These are phyloP conservation scores for Catocala nupta DNA, from an alignment of 2,888 invertebrate species.

Conservation along the genomic window DNA sequence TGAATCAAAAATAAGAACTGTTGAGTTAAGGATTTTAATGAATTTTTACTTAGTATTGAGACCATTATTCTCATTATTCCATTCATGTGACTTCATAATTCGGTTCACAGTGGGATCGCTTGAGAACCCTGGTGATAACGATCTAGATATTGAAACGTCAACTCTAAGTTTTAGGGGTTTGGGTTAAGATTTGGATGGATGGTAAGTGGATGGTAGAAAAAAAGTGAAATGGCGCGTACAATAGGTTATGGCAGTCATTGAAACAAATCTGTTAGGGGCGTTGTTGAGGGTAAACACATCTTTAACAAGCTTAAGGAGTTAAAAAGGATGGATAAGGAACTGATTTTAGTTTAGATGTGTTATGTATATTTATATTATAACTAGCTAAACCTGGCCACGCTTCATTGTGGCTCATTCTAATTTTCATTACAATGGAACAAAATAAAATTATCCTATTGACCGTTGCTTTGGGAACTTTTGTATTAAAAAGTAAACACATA, in stretches of 20 bases:
- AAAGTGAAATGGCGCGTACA: slow-evolving; percentile 77
- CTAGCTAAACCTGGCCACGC: too few relatives aligned
- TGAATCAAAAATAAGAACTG: too few relatives aligned
- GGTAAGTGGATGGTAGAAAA: slow-evolving; percentile 50
- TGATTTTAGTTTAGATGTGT: slow-evolving; percentile 12
- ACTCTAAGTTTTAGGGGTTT: slow-evolving; percentile 32
- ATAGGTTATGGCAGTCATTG: slow-evolving; percentile 70
- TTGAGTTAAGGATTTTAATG: too few relatives aligned
- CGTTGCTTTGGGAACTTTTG: too few relatives aligned
- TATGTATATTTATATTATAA: not conserved
- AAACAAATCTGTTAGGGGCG: slow-evolving; percentile 75
- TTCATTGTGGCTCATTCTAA: too few relatives aligned
- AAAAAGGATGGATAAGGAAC: slow-evolving; percentile 42
- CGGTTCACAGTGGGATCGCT: slow-evolving; percentile 65
- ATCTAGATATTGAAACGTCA: slow-evolving; percentile 55
- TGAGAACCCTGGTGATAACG: slow-evolving; percentile 68
- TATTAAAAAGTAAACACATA: too few relatives aligned
- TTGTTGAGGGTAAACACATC: slow-evolving; percentile 65
- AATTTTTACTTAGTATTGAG: too few relatives aligned
- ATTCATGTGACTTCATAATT: slow-evolving; percentile 72
- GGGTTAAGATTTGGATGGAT: slow-evolving; percentile 35
- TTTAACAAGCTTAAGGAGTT: slow-evolving; percentile 55
- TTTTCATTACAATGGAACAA: too few relatives aligned
- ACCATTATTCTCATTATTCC: too few relatives aligned
- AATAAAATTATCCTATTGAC: too few relatives aligned